These are phyloP conservation scores for Doryteuthis pealeii DNA, from an alignment of 1,140 invertebrate species.

Conservation along the genomic window DNA sequence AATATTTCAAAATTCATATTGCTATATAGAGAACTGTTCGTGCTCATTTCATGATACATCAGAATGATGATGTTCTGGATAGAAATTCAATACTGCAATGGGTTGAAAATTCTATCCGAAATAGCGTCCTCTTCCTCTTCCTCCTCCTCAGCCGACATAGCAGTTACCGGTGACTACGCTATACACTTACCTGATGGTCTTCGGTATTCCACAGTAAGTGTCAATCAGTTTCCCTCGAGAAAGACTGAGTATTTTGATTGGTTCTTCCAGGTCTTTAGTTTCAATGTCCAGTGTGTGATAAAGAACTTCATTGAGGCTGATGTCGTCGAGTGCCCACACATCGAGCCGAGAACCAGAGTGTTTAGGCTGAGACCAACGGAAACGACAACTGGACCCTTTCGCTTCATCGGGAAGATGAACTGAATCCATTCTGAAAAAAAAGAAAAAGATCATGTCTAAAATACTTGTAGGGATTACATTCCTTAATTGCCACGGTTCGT, in stretches of 20 bases:
- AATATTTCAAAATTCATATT: no score
- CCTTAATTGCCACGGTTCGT: no score
- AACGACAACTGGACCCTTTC: conserved; percentile 48
- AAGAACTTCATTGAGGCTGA: conserved; percentile 50
- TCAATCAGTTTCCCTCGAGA: conserved; percentile 52
- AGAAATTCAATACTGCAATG: no score
- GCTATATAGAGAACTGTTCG: no score
- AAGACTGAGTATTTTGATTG: conserved; percentile 34
- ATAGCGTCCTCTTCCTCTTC: no score
- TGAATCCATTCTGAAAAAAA: conserved; percentile 50
- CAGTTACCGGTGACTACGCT: no score
- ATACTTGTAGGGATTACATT: no score
- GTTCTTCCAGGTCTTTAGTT: conserved; percentile 49
- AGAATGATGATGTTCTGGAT: no score
- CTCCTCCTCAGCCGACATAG: no score
- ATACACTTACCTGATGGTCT: conserved; percentile 48
- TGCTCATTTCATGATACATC: no score
- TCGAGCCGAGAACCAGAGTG: conserved; percentile 59
- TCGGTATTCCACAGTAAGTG: conserved; percentile 49
- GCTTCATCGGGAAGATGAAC: conserved; percentile 48
- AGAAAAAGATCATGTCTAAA: conserved; percentile 8
- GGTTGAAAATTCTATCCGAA: no score
- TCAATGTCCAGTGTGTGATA: conserved; percentile 57
- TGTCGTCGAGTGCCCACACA: conserved; percentile 63
- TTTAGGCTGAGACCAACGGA: conserved; percentile 60